phyloP scores from a whole-genome alignment of 2,113 vertebrate genomes.

The Entelurus aequoreus region DNA sequence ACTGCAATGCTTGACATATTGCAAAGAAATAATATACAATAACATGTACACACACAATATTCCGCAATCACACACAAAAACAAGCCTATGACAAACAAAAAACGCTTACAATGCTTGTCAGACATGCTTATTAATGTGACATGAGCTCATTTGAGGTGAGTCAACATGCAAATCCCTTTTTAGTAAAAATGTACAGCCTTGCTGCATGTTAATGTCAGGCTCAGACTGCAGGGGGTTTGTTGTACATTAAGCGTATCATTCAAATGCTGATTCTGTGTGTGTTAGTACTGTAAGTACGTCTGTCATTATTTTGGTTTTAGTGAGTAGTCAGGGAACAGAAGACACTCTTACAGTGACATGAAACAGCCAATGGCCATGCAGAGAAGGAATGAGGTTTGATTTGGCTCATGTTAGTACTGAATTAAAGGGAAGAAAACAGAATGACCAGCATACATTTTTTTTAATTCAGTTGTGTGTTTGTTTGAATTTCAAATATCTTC shows the following conservation, averaged over 20 bases:
- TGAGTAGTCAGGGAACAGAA: slow-evolving; percentile 19
- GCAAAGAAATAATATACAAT: background rate
- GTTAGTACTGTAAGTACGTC: background rate
- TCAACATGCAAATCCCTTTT: slow-evolving; percentile 7
- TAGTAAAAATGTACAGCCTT: background rate
- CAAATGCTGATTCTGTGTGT: slow-evolving; percentile 7
- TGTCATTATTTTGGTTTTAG: slow-evolving; percentile 10
- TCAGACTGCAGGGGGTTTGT: slow-evolving; percentile 44
- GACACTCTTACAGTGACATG: slow-evolving; percentile 3
- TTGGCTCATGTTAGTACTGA: slow-evolving; percentile 3
- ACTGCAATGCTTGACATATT: background rate
- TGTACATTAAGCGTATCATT: slow-evolving; percentile 21
- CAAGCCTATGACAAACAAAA: slow-evolving; percentile 37
- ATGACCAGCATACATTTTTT: background rate
- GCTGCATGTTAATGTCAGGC: background rate
- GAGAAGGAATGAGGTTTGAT: slow-evolving; percentile 4
- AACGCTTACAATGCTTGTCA: slow-evolving; percentile 39
- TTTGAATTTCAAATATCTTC: background rate
- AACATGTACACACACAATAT: slow-evolving; percentile 1
- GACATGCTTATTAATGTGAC: background rate
- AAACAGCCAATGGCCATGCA: slow-evolving; percentile 33
- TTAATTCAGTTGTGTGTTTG: background rate
- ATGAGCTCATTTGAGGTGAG: slow-evolving; percentile 3
- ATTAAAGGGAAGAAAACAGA: slow-evolving; percentile 1
- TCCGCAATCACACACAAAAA: slow-evolving; percentile 8